These are phyloP conservation scores for Oreochromis mossambicus DNA, from an alignment of 2,797 vertebrate species.

Conservation along the genomic window DNA sequence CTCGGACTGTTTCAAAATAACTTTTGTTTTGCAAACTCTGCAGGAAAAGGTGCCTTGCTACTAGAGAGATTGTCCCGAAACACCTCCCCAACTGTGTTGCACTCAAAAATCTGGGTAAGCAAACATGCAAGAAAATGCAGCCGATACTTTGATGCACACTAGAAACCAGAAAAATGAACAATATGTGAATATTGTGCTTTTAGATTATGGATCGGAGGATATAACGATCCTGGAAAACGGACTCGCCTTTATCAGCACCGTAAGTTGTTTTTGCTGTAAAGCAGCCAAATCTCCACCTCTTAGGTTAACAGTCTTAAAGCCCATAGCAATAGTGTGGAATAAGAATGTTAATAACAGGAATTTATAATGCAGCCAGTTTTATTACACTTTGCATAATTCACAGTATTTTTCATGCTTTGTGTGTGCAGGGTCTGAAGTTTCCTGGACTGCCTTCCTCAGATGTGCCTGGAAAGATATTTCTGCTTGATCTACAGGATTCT, in stretches of 20 bases:
- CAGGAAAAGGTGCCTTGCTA: constrained; percentile 47
- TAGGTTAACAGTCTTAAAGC: background rate
- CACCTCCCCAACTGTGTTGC: constrained; percentile 65
- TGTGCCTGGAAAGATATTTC: constrained; percentile 79
- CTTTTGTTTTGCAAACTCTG: background rate
- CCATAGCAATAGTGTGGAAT: background rate
- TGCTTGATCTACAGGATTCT: constrained; percentile 79
- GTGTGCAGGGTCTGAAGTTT: constrained; percentile 79
- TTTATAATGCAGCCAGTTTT: background rate
- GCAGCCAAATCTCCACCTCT: background rate
- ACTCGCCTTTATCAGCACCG: constrained; percentile 86
- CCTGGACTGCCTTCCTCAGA: constrained; percentile 67
- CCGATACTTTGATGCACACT: accelerated
- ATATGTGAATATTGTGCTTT: background rate
- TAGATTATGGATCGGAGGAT: constrained; percentile 87
- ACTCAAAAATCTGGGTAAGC: constrained; percentile 62
- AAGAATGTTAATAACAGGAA: background rate
- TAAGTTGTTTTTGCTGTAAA: constrained; percentile 68
- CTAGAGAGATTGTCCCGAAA: constrained; percentile 48
- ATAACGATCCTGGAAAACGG: constrained; percentile 85
- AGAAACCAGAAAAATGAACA: background rate
- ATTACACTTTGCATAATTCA: background rate
- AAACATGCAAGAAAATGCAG: background rate
- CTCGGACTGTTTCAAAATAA: background rate
- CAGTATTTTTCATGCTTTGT: background rate